Evolutionary conservation across 2,888 invertebrate genomes (phyloP).

Genomic region (Gonocerus acuteangulatus): DNA sequence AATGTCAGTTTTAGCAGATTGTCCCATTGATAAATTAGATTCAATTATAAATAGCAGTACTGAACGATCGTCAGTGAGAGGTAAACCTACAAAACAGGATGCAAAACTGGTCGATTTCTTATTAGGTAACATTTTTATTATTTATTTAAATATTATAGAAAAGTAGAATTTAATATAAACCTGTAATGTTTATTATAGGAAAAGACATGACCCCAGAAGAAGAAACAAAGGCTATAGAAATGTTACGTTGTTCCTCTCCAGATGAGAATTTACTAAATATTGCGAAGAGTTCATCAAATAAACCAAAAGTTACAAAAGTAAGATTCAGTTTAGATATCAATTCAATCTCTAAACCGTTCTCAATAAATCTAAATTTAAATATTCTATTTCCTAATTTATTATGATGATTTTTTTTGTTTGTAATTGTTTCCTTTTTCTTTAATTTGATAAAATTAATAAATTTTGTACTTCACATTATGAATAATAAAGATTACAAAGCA

Average conservation of each 20-base stretch:
- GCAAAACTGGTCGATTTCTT: constrained; percentile 27
- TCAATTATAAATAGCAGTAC: background rate
- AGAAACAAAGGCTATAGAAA: constrained; percentile 44
- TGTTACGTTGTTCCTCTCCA: constrained; percentile 44
- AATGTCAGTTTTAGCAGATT: constrained; percentile 33
- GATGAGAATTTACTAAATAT: constrained; percentile 38
- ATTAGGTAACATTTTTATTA: constrained; percentile 21
- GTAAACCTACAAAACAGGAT: background rate
- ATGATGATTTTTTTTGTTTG: too few relatives aligned
- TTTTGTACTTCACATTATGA: too few relatives aligned
- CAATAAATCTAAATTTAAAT: background rate
- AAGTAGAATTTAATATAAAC: background rate
- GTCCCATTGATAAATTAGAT: constrained; percentile 9
- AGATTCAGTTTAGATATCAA: background rate
- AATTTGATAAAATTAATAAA: too few relatives aligned
- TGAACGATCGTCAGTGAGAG: background rate
- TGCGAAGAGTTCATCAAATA: background rate
- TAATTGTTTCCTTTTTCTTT: background rate
- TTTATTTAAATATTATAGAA: background rate
- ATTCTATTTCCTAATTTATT: too few relatives aligned
- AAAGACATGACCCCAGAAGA: constrained; percentile 44
- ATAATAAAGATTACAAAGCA: too few relatives aligned
- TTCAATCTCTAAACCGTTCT: background rate
- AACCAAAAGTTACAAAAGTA: constrained; percentile 9
- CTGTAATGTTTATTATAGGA: constrained; percentile 37